phyloP scores from a whole-genome alignment of 23 tunicate genomes.

The Clavelina lepadiformis region DNA sequence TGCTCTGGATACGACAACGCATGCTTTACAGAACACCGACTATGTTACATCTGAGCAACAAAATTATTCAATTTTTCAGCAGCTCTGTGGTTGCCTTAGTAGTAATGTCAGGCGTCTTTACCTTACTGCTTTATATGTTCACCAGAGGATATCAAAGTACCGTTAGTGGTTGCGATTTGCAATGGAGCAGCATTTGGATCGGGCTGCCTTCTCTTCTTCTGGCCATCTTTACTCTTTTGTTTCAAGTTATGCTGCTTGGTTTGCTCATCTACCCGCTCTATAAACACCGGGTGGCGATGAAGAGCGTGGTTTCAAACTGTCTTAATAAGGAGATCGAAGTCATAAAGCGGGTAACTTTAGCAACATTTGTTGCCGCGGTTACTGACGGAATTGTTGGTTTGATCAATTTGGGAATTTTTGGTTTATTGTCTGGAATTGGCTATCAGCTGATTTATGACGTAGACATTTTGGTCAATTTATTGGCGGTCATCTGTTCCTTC shows the following conservation, averaged over 20 bases:
- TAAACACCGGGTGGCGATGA: constrained; percentile 18
- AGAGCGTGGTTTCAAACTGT: too few species aligned
- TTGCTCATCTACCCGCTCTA: constrained; percentile 56
- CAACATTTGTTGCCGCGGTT: constrained; percentile 31
- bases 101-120: constrained; percentile 32
- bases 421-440: constrained; percentile 6
- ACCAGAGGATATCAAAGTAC: constrained; percentile 41
- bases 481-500: constrained; percentile 42
- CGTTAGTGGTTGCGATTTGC: constrained; percentile 35
- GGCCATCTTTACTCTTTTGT: constrained; percentile 30
- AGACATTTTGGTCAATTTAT: constrained; percentile 25
- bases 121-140: constrained; percentile 33
- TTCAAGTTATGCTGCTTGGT: constrained; percentile 64
- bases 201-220: constrained; percentile 51
- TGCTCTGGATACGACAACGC: constrained; percentile 70
- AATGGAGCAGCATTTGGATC: constrained; percentile 15
- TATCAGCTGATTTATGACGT: constrained; percentile 45
- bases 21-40: constrained; percentile 35
- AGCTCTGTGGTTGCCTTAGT: constrained; percentile 37
- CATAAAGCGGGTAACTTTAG: constrained; percentile 38
- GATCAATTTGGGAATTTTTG: constrained; percentile 16
- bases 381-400: constrained; percentile 21
- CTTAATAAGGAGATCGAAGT: not conserved
- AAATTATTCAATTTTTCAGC: constrained; percentile 26
- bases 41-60: constrained; percentile 27